A percentile compares a stretch with the other conserved stretches of the same genome.
phyloP scores from a whole-genome alignment of 2,888 invertebrate genomes.

The Dynastes maya region DNA sequence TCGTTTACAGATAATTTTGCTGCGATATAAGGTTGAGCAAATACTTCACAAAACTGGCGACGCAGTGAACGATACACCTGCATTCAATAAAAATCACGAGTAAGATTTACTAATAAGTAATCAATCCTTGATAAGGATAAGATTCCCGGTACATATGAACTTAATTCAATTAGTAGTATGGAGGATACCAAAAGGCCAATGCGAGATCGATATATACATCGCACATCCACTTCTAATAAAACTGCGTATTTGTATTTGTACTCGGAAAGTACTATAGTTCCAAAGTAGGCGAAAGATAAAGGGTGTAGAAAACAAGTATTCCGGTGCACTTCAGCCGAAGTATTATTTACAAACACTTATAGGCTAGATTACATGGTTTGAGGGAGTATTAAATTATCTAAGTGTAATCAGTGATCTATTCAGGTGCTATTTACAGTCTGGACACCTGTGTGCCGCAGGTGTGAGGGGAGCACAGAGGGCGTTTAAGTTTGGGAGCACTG shows the following conservation, averaged over 20 bases:
- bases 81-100: conserved; percentile 10
- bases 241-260: not conserved
- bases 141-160: conserved; percentile 18
- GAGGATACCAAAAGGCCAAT: not conserved
- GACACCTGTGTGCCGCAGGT: conserved; percentile 64
- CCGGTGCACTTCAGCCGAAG: conserved; percentile 22
- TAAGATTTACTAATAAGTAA: not conserved
- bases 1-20: not conserved
- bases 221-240: not conserved
- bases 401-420: conserved; percentile 55
- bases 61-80: conserved; percentile 24
- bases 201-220: not conserved
- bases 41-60: conserved; percentile 19
- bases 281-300: conserved; percentile 7
- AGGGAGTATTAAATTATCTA: conserved; percentile 51
- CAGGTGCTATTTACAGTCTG: conserved; percentile 60
- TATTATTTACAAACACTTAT: conserved; percentile 51
- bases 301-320: not conserved
- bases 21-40: not conserved
- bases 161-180: not conserved
- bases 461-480: conserved; percentile 63
- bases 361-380: conserved; percentile 49
- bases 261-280: conserved; percentile 18
- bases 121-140: conserved; percentile 14
- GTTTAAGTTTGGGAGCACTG: conserved; percentile 52